Evolutionary conservation across 2,888 invertebrate genomes (phyloP).

Genomic region (Cheilosia pagana): DNA sequence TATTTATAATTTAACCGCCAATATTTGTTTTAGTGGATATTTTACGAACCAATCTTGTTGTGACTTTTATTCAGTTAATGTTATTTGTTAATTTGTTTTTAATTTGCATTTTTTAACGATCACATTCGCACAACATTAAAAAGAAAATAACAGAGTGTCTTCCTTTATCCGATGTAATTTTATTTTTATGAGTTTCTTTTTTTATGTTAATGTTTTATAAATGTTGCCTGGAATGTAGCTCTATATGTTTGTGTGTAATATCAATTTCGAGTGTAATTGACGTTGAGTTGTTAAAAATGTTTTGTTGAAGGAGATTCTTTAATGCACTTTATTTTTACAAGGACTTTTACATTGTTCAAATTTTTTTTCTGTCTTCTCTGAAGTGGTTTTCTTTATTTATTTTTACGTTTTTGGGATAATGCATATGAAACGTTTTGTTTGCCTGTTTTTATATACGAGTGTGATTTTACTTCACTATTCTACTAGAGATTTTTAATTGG

Average conservation of each 20-base stretch:
- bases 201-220: conserved; percentile 22
- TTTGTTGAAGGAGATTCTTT: conserved; percentile 4
- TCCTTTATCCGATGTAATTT: neutral
- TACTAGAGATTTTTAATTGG: too few species aligned
- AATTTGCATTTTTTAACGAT: conserved; percentile 45
- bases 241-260: neutral
- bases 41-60: conserved; percentile 34
- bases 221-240: conserved; percentile 32
- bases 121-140: conserved; percentile 40
- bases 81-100: conserved; percentile 24
- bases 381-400: too few species aligned
- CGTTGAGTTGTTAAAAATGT: conserved; percentile 22
- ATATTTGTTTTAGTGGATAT: conserved; percentile 29
- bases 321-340: conserved; percentile 31
- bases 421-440: too few species aligned
- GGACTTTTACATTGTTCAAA: too few species aligned
- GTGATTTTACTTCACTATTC: too few species aligned
- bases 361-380: too few species aligned
- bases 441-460: too few species aligned
- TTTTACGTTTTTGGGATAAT: too few species aligned
- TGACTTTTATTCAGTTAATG: conserved; percentile 10
- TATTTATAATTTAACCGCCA: conserved; percentile 27
- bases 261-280: conserved; percentile 40
- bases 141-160: conserved; percentile 11
- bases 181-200: conserved; percentile 22